Conservation (phyloP, 2,113 vertebrate genomes). For the Athene noctua region DNA sequence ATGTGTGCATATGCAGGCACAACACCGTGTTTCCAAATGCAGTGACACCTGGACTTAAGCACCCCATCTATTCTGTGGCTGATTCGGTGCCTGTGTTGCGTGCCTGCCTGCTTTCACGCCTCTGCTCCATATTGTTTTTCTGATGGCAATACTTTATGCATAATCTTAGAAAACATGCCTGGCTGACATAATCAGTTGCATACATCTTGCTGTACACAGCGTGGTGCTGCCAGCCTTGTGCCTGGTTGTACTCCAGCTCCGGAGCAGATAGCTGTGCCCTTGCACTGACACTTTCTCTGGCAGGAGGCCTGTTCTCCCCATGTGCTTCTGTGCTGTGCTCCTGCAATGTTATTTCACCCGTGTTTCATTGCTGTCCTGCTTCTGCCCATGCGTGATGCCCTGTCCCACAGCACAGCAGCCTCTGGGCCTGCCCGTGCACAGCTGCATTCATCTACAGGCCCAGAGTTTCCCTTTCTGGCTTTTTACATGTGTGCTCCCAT, state of each 20-base stretch:
- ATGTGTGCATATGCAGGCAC: not conserved
- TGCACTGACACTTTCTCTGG: not conserved
- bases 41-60: not conserved
- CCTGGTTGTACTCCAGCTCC: not conserved
- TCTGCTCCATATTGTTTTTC: not conserved
- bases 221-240: not conserved
- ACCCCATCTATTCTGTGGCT: not conserved
- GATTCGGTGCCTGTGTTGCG: not conserved
- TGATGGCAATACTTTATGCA: not conserved
- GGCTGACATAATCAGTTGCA: not conserved
- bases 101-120: not conserved
- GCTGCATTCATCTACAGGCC: not conserved
- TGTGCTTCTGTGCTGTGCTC: not conserved
- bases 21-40: not conserved
- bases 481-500: not conserved
- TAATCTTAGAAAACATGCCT: not conserved
- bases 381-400: accelerated
- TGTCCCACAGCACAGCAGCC: not conserved
- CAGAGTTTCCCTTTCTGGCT: not conserved
- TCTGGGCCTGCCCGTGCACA: not conserved
- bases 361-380: not conserved
- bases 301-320: not conserved
- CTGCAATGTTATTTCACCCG: not conserved
- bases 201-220: not conserved
- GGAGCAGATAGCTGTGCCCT: not conserved